Percentiles rank a stretch among this genome's conserved stretches.
Evolutionary conservation across 1,140 invertebrate species (phyloP).

Genomic region (Theocolax elegans): DNA sequence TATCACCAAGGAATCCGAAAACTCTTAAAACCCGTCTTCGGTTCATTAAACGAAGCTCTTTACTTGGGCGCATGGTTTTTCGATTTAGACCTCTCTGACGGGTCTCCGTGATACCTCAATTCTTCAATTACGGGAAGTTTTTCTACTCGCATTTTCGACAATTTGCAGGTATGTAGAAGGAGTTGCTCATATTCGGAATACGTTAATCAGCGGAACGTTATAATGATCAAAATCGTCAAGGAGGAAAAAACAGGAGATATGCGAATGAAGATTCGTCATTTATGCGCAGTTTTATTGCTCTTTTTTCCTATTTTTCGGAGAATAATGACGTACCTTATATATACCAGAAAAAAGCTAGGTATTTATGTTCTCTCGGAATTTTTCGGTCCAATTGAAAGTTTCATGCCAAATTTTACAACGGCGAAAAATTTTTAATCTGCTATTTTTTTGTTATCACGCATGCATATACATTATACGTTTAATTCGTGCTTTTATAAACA

Average conservation of each 20-base stretch:
- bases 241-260: not conserved
- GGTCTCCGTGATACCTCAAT: not conserved
- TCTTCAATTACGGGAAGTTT: conserved; percentile 1
- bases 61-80: not conserved
- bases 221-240: not conserved
- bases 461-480: too few species aligned
- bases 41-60: not conserved
- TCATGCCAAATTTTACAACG: too few species aligned
- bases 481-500: too few species aligned
- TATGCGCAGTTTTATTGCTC: not conserved
- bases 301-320: not conserved
- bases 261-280: too few species aligned
- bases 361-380: not conserved
- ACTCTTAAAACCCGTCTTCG: too few species aligned
- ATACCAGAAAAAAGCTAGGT: not conserved
- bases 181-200: too few species aligned
- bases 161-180: not conserved
- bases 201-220: conserved; percentile 3
- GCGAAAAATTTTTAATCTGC: too few species aligned
- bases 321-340: not conserved
- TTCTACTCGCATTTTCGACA: not conserved
- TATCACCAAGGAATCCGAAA: too few species aligned
- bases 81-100: not conserved
- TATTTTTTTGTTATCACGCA: too few species aligned
- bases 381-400: too few species aligned